Percentiles rank a stretch among this genome's conserved stretches.
Conservation (phyloP, 2,113 vertebrate species). For the Melierax canorus region DNA sequence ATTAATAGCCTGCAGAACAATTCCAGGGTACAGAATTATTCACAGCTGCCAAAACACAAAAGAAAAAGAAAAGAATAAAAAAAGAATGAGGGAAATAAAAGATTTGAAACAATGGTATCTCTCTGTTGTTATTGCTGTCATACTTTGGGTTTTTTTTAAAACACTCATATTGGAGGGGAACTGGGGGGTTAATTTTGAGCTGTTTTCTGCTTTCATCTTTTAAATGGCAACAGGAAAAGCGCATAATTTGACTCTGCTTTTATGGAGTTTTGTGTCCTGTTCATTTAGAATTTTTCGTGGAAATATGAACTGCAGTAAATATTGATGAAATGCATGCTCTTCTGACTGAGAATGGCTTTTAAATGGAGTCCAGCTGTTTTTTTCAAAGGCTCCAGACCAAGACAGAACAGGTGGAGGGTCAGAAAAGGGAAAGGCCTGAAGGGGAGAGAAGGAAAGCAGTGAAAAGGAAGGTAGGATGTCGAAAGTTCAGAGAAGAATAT, state of each 20-base stretch:
- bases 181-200: neutral
- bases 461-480: neutral
- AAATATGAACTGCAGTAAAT: neutral
- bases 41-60: conserved; percentile 24
- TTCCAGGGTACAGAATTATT: conserved; percentile 14
- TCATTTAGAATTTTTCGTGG: neutral
- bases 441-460: neutral
- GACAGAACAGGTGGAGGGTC: neutral
- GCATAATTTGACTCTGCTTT: neutral
- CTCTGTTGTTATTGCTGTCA: neutral
- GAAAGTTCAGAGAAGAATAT: neutral
- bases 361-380: neutral
- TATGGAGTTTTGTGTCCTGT: neutral
- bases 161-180: neutral
- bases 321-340: neutral
- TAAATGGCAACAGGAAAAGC: neutral
- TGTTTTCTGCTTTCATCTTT: neutral
- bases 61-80: neutral
- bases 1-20: conserved; percentile 16
- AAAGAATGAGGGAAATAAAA: neutral
- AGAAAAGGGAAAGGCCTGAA: neutral
- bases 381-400: neutral
- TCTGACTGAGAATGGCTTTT: neutral
- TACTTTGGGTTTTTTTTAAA: neutral
- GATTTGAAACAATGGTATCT: neutral